Evolutionary conservation across 2,888 invertebrate species (phyloP).

Genomic region (Neoscelio sp.): DNA sequence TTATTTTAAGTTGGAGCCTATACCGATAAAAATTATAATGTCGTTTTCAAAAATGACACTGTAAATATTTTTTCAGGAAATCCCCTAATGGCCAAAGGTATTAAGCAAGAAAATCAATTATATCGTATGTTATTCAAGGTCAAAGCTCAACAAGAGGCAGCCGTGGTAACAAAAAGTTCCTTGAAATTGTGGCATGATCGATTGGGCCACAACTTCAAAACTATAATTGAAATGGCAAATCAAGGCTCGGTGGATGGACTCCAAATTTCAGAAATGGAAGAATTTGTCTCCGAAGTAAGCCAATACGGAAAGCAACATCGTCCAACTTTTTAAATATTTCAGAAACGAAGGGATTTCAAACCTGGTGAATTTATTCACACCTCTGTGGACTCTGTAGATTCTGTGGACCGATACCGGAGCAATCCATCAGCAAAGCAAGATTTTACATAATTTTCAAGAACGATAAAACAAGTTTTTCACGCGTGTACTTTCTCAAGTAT

Average conservation of each 20-base stretch:
- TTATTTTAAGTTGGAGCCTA: constrained; percentile 52
- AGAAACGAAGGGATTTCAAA: too few relatives aligned
- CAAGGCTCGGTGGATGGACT: not conserved
- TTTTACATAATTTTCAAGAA: too few relatives aligned
- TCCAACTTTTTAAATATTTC: too few relatives aligned
- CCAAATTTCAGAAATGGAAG: not conserved
- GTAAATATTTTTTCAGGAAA: not conserved
- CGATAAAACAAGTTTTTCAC: too few relatives aligned
- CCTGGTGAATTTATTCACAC: too few relatives aligned
- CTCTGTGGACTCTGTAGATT: too few relatives aligned
- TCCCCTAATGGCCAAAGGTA: not conserved
- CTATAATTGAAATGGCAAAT: not conserved
- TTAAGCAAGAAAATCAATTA: constrained; percentile 2
- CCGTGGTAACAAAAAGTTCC: not conserved
- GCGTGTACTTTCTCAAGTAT: too few relatives aligned
- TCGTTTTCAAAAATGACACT: not conserved
- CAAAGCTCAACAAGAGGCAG: not conserved
- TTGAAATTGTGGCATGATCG: constrained; percentile 36
- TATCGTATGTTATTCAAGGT: constrained; percentile 20
- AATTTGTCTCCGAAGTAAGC: constrained; percentile 50
- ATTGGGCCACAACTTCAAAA: constrained; percentile 21
- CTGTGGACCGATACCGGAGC: too few relatives aligned
- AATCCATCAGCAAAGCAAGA: too few relatives aligned
- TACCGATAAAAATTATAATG: constrained; percentile 13
- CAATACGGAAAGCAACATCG: too few relatives aligned